Evolutionary conservation across 2,797 vertebrate species (phyloP), one percentile per base, ranked within the genome.

Genomic region (Hippopotamyrus pictus): DNA sequence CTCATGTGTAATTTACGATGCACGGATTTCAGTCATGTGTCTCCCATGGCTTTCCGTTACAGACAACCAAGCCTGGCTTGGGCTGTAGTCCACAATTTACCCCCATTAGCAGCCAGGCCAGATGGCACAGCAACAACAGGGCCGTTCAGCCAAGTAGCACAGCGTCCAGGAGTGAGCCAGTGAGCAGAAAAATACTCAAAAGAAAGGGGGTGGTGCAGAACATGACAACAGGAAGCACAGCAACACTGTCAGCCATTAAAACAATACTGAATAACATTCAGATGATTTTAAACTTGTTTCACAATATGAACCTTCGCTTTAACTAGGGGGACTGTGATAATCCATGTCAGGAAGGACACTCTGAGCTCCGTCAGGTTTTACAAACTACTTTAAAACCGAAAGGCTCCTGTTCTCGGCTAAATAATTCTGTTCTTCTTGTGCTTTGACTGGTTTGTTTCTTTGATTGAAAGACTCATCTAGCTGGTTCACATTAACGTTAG

Each of bases 31-130:
- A 59, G 53, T 87, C 51, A 37, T 37, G 85, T 17, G 22, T 59
- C 29, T 57, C 29, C 5, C 29, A 17, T 87, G 86, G 86, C 53
- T 41, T 57, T 19, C 84, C 22, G 37, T 54, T 57, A 22, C 53
- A 59, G 51, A 44, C 51, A 87, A 37, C 51, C 85, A 59, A 87
- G 53, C 19, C 51, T 57, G 25, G 86, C 33, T 51, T 87, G 86
- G 86, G 33, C 53, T 37, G 53, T 87, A 57, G 86, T 57, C 86
- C 33, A 41, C 51, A 57, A 57, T 57, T 87, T 87, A 57, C 86
- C 86, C 86, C 86, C 51, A 87, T 87, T 87, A 87, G 33, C 86
- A 87, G 86, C 86, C 51, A 57, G 86, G 53, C 86, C 86, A 87
- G 86, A 87, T 87, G 86, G 86, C 86, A 86, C 51, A 44, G 53